A percentile compares a stretch with the other conserved stretches of the same genome.
These are phyloP conservation scores for Papilio dardanus DNA, from an alignment of 1,140 invertebrate genomes.

Conservation along the genomic window DNA sequence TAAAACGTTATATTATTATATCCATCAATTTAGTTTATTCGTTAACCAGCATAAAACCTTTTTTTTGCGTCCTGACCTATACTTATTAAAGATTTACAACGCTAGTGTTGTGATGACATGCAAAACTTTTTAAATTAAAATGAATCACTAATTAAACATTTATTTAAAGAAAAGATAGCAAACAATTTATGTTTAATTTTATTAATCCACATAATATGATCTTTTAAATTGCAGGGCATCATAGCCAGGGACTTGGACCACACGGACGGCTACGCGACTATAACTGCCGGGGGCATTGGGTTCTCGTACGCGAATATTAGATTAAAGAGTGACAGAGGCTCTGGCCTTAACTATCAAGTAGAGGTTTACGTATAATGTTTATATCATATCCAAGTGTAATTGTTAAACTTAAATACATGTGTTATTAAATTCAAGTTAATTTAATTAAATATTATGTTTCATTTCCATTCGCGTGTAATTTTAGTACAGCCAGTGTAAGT, in stretches of 20 bases:
- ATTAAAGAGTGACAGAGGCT: slow-evolving; percentile 74
- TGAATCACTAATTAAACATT: too few species aligned
- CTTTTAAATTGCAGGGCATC: slow-evolving; percentile 63
- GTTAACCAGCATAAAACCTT: too few species aligned
- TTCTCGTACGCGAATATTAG: slow-evolving; percentile 71
- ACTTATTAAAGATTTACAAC: too few species aligned
- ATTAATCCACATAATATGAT: neutral
- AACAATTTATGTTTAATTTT: too few species aligned
- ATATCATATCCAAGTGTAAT: neutral
- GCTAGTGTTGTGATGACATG: too few species aligned
- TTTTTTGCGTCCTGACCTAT: too few species aligned
- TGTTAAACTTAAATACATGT: slow-evolving; percentile 4
- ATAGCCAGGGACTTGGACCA: slow-evolving; percentile 75
- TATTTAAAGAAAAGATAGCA: too few species aligned
- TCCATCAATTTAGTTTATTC: too few species aligned
- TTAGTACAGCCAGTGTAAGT: neutral
- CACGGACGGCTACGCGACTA: slow-evolving; percentile 61
- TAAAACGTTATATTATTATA: too few species aligned
- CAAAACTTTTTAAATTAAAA: too few species aligned
- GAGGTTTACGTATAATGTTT: slow-evolving; percentile 68
- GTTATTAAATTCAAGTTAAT: neutral
- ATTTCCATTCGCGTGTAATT: neutral
- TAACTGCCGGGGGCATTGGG: slow-evolving; percentile 75
- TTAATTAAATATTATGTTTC: neutral
- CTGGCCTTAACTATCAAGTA: slow-evolving; percentile 75